Evolutionary conservation across 1,140 invertebrate species (phyloP).

Genomic region (Macrocentrus cingulum): DNA sequence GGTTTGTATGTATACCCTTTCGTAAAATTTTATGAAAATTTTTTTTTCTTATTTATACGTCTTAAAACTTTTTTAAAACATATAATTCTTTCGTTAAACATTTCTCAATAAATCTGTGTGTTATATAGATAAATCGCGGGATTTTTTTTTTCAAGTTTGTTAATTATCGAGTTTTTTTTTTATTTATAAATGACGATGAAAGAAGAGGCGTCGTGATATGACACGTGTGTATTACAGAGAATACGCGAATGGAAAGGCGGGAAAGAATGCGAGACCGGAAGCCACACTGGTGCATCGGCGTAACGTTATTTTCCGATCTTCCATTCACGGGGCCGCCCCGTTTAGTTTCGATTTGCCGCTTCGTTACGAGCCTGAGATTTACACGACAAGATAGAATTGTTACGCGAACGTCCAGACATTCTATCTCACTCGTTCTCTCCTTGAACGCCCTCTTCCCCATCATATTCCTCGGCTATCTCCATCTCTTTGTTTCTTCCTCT

Average conservation of each 20-base stretch:
- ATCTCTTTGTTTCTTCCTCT: constrained; percentile 14
- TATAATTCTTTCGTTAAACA: too few relatives aligned
- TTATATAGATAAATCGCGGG: too few relatives aligned
- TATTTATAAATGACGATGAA: not conserved
- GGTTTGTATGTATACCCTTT: too few relatives aligned
- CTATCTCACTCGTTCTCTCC: constrained; percentile 7
- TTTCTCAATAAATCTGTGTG: too few relatives aligned
- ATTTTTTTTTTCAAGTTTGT: too few relatives aligned
- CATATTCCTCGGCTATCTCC: constrained; percentile 11
- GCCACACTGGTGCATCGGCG: constrained; percentile 24
- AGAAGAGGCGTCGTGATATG: not conserved
- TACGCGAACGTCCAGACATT: constrained; percentile 33
- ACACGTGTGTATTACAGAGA: not conserved
- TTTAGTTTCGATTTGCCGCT: constrained; percentile 34
- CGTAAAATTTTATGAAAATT: too few relatives aligned
- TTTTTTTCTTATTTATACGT: too few relatives aligned
- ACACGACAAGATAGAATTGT: constrained; percentile 30
- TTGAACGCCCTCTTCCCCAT: constrained; percentile 7
- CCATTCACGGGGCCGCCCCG: constrained; percentile 28
- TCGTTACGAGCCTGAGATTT: constrained; percentile 31
- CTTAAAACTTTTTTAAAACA: too few relatives aligned
- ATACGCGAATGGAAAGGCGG: not conserved
- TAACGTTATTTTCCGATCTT: constrained; percentile 31
- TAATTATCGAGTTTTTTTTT: too few relatives aligned
- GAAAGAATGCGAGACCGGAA: constrained; percentile 21